Evolutionary conservation across 2,888 invertebrate species (phyloP).

Genomic region (Baronia brevicornis): DNA sequence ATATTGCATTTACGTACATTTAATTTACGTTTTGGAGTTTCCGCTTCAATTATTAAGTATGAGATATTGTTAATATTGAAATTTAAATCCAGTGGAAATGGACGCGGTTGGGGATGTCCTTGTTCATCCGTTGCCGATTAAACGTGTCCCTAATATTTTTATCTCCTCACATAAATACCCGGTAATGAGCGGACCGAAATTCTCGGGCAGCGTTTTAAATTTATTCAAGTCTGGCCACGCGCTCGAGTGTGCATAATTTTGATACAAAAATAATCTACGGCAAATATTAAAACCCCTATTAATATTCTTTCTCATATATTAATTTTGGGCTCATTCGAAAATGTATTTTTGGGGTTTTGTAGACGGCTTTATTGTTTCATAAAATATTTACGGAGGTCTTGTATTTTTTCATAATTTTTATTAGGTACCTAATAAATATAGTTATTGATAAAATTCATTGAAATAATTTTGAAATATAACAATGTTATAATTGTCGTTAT

Average conservation of each 20-base stretch:
- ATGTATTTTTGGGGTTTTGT: constrained; percentile 12
- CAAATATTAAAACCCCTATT: constrained; percentile 56
- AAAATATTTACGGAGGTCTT: no score
- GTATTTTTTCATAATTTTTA: no score
- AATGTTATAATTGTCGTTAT: no score
- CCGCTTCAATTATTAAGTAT: no score
- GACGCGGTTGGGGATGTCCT: constrained; percentile 28
- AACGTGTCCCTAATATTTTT: constrained; percentile 74
- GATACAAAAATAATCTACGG: constrained; percentile 71
- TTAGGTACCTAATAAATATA: no score
- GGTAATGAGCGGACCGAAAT: constrained; percentile 68
- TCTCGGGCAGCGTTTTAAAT: constrained; percentile 63
- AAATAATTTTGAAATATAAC: no score
- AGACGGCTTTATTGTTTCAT: constrained; percentile 13
- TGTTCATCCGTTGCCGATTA: constrained; percentile 70
- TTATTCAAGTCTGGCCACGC: constrained; percentile 64
- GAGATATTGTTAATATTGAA: no score
- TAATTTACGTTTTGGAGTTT: no score
- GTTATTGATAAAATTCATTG: no score
- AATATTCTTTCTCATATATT: constrained; percentile 32
- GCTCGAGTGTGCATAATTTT: constrained; percentile 72
- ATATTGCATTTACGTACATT: no score
- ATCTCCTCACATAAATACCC: constrained; percentile 72
- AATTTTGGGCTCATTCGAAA: constrained; percentile 18
- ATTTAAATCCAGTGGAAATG: constrained; percentile 17